Evolutionary conservation across 2,113 vertebrate genomes (phyloP).

Genomic region (Hippocampus zosterae): DNA sequence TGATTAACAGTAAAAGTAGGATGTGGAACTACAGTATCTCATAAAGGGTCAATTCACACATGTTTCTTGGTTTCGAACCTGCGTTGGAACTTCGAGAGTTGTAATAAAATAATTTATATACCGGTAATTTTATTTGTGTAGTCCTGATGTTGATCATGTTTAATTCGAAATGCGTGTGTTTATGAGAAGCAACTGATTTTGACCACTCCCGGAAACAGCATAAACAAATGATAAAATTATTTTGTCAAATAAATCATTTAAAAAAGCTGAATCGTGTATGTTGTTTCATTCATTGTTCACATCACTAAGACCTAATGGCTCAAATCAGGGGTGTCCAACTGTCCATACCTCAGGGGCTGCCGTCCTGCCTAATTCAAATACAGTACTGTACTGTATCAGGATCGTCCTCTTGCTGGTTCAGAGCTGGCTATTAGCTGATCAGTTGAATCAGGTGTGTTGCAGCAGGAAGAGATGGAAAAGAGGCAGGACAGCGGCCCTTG

Average conservation of each 20-base stretch:
- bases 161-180: neutral
- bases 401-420: no score
- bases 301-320: neutral
- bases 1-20: slow-evolving; percentile 7
- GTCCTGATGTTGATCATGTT: slow-evolving; percentile 5
- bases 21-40: neutral
- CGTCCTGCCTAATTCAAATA: no score
- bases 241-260: slow-evolving; percentile 62
- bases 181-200: slow-evolving; percentile 20
- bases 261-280: slow-evolving; percentile 9
- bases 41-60: neutral
- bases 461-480: no score
- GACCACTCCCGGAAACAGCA: slow-evolving; percentile 32
- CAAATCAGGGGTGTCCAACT: no score
- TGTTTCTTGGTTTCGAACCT: slow-evolving; percentile 1
- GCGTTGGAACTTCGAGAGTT: neutral
- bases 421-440: no score
- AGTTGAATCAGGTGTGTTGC: no score
- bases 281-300: neutral
- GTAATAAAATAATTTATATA: neutral
- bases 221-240: slow-evolving; percentile 59
- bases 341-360: no score
- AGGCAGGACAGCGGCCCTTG: no score
- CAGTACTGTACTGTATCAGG: no score
- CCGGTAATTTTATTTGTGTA: neutral